Evolutionary conservation across 2,797 vertebrate species (phyloP), one percentile per base, ranked within the genome.

Genomic region (Sebastes wilsoni): DNA sequence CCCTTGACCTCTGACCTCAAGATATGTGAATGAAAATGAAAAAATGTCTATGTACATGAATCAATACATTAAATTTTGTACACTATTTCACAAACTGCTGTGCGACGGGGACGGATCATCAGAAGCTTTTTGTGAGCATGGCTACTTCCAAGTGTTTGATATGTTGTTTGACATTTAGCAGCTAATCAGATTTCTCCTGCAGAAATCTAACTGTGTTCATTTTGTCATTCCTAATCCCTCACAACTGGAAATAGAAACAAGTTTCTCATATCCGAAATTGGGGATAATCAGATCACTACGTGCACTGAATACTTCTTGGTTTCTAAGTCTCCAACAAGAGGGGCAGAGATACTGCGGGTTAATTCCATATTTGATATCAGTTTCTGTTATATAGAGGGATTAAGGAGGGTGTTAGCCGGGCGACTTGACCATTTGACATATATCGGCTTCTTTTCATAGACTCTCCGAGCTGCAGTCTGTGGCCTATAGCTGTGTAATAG

Each of bases 51-150:
- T 49, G 46, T 20, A 49, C 18, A 20, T 8, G 18, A 49, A 49
- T 20, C 46, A 49, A 2, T 49, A 20, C 46, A 49, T 49, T 20
- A 2, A 4, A 20, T 49, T 49, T 20, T 1, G 7, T 49, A 1
- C 36, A 49, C 46, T 49, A 8, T 49, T 49, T 49, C 46, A 49
- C 46, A 0, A 49, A 49, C 46, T 49, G 46, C 46, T 49, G 46
- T 20, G 0, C 18, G 46, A 49, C 8, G 0, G 18, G 16, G 46
- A 0, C 0, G 7, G 46, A 49, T 49, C 46, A 49, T 49, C 18
- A 0, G 46, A 49, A 49, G 46, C 46, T 49, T 49, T 49, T 49
- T 49, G 46, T 0, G 18, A 49, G 18, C 46, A 8, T 20, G 46
- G 18, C 16, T 49, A 49, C 42, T 49, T 49, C 46, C 18, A 49